Base-by-base conservation (phyloP, 2,113 vertebrate species). In the Isichthys henryi region DNA sequence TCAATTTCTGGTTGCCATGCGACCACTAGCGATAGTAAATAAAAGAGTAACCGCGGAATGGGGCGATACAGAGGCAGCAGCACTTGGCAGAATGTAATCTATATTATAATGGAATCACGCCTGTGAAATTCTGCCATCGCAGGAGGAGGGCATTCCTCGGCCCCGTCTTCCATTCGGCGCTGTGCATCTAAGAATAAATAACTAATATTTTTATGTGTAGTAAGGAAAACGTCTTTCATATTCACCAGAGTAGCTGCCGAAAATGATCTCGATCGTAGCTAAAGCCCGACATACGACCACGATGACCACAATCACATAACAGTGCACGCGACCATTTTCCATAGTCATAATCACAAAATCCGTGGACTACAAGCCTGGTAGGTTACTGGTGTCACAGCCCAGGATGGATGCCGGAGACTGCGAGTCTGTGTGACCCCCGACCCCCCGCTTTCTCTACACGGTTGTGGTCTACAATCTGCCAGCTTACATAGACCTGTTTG, bases 1-100 rank as follows among this genome's bases (percentile, higher is more conserved):
- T 95, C 92, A 92, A 94, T 94, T 92, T 70, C 90, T 49, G 91
- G 93, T 94, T 94, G 91, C 93, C 93, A 93, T 94, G 93, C 93
- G 87, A 91, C 90, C 92, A 77, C 90, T 86, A 89, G 89, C 74
- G 86, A 90, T 84, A 43, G 88, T 90, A 53, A 94, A 93, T 92
- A 89, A 88, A 92, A 92, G 89, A 89, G 91, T 83, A 93, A 90
- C 87, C 90, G 82, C 90, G 92, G 88, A 91, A 93, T 90, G 91
- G 19, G 89, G 52, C 91, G 92, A 92, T 92, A 87, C 89, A 35
- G 49, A 77, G 53, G 23, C n/a, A 83, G 82, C 31, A 58, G 31
- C 31, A 27, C 77, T 49, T 88, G n/a, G 35, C 49, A 83, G 31
- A 84, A 84, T 84, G 88, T 53, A 85, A 46, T 58, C 31, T 89